Conservation (phyloP, 2,888 invertebrate species). For the Scaptomyza polygonia region DNA sequence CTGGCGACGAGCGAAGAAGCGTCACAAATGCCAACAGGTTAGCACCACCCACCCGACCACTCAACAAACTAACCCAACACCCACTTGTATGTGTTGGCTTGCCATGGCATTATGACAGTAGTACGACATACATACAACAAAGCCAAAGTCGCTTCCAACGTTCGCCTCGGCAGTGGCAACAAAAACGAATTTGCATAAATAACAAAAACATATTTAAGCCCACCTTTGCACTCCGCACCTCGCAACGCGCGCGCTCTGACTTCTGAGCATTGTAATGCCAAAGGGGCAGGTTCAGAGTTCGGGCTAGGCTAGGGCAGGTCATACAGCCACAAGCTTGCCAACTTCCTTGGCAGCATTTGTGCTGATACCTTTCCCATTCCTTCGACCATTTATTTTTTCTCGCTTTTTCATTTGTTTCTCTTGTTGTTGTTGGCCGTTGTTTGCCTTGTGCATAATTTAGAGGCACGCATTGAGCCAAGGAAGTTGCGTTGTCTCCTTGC, state of each 20-base stretch:
- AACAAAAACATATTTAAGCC: slow-evolving; percentile 76
- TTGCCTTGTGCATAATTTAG: slow-evolving; percentile 69
- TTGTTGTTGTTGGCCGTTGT: slow-evolving; percentile 24
- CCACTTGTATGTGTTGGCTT: slow-evolving; percentile 37
- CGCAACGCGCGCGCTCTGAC: slow-evolving; percentile 35
- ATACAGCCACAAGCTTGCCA: slow-evolving; percentile 67
- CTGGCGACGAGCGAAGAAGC: slow-evolving; percentile 52
- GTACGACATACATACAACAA: slow-evolving; percentile 65
- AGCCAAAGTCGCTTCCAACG: slow-evolving; percentile 54
- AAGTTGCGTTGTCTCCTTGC: slow-evolving; percentile 53
- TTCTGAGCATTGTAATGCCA: slow-evolving; percentile 49
- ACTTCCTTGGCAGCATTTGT: slow-evolving; percentile 58
- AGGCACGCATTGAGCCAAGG: slow-evolving; percentile 64
- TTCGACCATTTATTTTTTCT: not conserved
- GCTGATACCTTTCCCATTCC: slow-evolving; percentile 47
- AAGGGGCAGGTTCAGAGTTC: slow-evolving; percentile 67
- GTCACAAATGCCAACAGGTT: slow-evolving; percentile 72
- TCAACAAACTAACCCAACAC: not conserved
- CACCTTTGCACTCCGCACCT: slow-evolving; percentile 26
- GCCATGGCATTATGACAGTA: slow-evolving; percentile 62
- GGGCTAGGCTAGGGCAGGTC: slow-evolving; percentile 62
- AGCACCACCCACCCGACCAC: slow-evolving; percentile 17
- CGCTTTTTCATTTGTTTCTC: slow-evolving; percentile 1
- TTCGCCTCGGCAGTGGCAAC: slow-evolving; percentile 58
- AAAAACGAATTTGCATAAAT: slow-evolving; percentile 77